These are phyloP conservation scores for Limenitis camilla DNA, from an alignment of 2,888 invertebrate genomes.

Conservation along the genomic window DNA sequence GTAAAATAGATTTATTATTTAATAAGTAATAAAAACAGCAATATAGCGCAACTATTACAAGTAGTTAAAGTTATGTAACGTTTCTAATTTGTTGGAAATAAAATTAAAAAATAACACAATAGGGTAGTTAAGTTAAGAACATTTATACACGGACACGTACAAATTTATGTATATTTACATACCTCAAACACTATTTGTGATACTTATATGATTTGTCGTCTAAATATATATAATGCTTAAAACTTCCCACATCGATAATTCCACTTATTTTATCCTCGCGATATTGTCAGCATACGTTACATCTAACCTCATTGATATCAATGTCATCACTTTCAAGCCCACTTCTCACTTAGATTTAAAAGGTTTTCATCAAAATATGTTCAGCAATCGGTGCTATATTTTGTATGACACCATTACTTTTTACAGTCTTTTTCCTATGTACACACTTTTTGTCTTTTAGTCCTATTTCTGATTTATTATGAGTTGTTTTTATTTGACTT, in stretches of 20 bases:
- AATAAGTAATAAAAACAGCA: no score
- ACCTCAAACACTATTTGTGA: no score
- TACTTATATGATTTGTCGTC: no score
- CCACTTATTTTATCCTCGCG: slow-evolving; percentile 40
- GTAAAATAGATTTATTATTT: no score
- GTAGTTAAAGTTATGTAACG: no score
- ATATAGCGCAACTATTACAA: no score
- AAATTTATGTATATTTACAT: no score
- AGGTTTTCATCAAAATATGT: slow-evolving; percentile 61
- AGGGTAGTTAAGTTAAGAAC: no score
- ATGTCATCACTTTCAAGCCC: slow-evolving; percentile 13
- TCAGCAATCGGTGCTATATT: slow-evolving; percentile 52
- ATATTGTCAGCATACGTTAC: slow-evolving; percentile 64
- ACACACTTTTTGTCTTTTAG: slow-evolving; percentile 59
- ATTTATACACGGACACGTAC: no score
- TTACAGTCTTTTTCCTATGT: slow-evolving; percentile 50
- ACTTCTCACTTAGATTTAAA: slow-evolving; percentile 33
- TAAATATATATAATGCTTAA: slow-evolving; percentile 13
- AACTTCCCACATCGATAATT: slow-evolving; percentile 28
- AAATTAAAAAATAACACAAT: no score
- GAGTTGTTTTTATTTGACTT: slow-evolving; percentile 59
- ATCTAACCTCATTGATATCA: slow-evolving; percentile 35
- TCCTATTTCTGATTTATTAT: slow-evolving; percentile 64
- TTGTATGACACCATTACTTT: slow-evolving; percentile 44
- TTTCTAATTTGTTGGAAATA: no score